Percentiles rank a stretch among this genome's conserved stretches.
These are phyloP conservation scores for Sinocyclocheilus maitianheensis DNA, from an alignment of 2,113 vertebrate species.

Conservation along the genomic window DNA sequence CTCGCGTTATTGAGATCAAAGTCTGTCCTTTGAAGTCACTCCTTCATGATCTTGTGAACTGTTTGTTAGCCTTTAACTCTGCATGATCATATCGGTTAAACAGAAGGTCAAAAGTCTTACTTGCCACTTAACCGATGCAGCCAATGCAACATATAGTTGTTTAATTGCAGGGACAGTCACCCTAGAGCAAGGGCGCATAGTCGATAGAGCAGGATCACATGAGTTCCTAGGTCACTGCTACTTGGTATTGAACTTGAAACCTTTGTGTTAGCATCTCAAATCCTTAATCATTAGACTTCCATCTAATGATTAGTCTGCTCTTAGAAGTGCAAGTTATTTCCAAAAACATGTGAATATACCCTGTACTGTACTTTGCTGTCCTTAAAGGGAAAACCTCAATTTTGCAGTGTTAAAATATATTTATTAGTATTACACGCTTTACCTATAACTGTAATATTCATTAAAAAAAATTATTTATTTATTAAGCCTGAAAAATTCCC, in stretches of 20 bases:
- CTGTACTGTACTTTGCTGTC: not conserved
- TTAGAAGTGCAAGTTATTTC: constrained; percentile 7
- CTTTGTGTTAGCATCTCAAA: constrained; percentile 27
- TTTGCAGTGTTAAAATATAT: not conserved
- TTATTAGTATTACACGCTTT: not conserved
- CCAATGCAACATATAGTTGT: constrained; percentile 17
- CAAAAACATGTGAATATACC: not conserved
- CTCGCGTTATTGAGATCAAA: constrained; percentile 20
- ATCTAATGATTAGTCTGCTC: constrained; percentile 23
- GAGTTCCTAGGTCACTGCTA: not conserved
- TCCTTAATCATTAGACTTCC: constrained; percentile 31
- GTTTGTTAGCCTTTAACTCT: constrained; percentile 35
- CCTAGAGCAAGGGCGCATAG: constrained; percentile 15
- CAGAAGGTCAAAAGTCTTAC: constrained; percentile 33
- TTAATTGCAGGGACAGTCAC: constrained; percentile 32
- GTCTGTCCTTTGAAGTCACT: constrained; percentile 18
- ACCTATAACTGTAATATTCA: not conserved
- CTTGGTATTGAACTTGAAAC: constrained; percentile 2
- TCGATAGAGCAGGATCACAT: not conserved
- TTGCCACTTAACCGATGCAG: constrained; percentile 12
- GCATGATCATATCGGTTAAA: constrained; percentile 19
- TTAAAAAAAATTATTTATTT: not conserved
- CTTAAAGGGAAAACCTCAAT: not conserved
- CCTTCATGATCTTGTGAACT: constrained; percentile 28
- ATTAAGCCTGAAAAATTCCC: not conserved